Base-by-base conservation (phyloP, 92 coral and sea anemone genomes). In the Porites cylindrica region DNA sequence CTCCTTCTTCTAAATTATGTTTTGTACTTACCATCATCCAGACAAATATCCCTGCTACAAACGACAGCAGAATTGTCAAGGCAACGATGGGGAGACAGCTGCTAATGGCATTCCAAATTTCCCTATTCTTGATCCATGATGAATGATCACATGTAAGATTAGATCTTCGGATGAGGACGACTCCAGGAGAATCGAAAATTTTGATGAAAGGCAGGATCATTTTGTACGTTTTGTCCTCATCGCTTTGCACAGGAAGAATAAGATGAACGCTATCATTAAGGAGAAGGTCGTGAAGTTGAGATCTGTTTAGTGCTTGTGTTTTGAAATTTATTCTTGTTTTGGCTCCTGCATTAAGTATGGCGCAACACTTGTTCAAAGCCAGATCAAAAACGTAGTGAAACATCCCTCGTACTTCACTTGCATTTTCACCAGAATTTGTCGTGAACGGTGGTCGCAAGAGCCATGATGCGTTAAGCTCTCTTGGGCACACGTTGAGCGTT, bases 21-120 rank as follows among this genome's bases (percentile, higher is more conserved):
- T 54, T 56, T 10, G 11, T 14, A n/a, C 79, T 63, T 83, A 83
- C 87, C 80, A 72, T 17, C 17, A 66, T 53, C 87, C 87, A 83
- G 17, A 83, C 66, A 13, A 14, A 61, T 19, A 73, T 63, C 53
- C 87, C 87, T 19, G 87, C 87, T 12, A 73, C 38, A 18, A 75
- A 50, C 9, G 87, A 83, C 72, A 83, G 52, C 73, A 65, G 51
- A 64, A 83, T 4, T 23, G 72, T 75, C 24, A 83, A 61, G 32
- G 64, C 52, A 20, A 83, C 72, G 51, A 83, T 75, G n/a, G 87
- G 87, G 73, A 79, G 74, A 8, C 69, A 60, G 51, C 56, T 60
- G 3, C 51, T 0, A 20, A 77, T 3, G 18, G 82, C 70, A 38
- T 29, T 60, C 82, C 82, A 75, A 4, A 52, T 3, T 19, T 17